Evolutionary conservation across 2,888 invertebrate genomes (phyloP).

Genomic region (Ochropacha duplaris): DNA sequence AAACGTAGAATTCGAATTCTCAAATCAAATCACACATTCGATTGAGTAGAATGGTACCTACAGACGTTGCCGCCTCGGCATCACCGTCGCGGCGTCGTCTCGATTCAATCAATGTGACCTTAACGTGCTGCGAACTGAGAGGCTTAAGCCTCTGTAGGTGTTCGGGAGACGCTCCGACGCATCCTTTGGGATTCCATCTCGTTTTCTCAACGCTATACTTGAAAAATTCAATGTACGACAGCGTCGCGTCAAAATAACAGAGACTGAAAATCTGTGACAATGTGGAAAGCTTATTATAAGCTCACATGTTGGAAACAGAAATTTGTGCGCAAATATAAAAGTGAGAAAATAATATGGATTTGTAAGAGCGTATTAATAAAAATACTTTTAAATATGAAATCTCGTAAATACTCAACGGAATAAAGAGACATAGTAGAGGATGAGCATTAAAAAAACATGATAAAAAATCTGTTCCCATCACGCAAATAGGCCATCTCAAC

Average conservation of each 20-base stretch:
- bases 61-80: conserved; percentile 17
- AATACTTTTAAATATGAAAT: too few relatives aligned
- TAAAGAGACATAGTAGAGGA: conserved; percentile 28
- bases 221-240: conserved; percentile 68
- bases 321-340: conserved; percentile 13
- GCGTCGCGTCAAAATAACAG: conserved; percentile 31
- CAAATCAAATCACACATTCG: conserved; percentile 2
- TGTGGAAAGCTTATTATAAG: conserved; percentile 8
- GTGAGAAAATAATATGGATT: conserved; percentile 12
- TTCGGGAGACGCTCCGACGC: conserved; percentile 50
- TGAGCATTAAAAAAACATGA: conserved; percentile 59
- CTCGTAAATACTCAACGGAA: conserved; percentile 27
- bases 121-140: conserved; percentile 41
- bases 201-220: conserved; percentile 41
- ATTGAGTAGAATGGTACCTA: neutral
- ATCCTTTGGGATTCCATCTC: conserved; percentile 64
- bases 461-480: conserved; percentile 54
- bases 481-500: conserved; percentile 52
- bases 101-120: conserved; percentile 54
- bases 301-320: conserved; percentile 2
- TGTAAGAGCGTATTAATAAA: conserved; percentile 12
- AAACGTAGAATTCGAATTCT: conserved; percentile 1
- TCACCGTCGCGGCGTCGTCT: conserved; percentile 8
- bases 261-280: conserved; percentile 6
- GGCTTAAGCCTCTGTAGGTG: conserved; percentile 58